Conservation (phyloP, 2,888 invertebrate species). For the Resseliella maxima region DNA sequence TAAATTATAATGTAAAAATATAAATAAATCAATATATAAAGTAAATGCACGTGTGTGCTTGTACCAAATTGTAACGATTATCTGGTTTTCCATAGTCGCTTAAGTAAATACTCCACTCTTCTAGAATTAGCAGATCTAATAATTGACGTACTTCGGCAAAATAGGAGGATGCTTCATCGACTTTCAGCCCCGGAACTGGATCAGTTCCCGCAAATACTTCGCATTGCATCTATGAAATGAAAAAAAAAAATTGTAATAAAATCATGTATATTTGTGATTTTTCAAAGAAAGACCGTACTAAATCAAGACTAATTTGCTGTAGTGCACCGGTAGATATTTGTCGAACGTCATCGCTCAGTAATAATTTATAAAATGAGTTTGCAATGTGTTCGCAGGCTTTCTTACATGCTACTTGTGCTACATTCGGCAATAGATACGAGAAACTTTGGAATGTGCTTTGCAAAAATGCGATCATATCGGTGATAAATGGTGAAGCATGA, state of each 20-base stretch:
- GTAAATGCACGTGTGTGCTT: too few relatives aligned
- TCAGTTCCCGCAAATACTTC: constrained; percentile 97
- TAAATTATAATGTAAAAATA: too few relatives aligned
- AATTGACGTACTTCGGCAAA: constrained; percentile 82
- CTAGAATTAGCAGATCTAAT: constrained; percentile 91
- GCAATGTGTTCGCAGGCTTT: constrained; percentile 91
- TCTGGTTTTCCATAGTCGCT: constrained; percentile 94
- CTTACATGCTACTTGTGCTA: constrained; percentile 83
- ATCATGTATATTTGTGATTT: neutral
- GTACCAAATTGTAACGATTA: constrained; percentile 93
- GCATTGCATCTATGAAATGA: constrained; percentile 78
- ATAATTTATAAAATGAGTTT: constrained; percentile 76
- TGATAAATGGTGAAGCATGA: constrained; percentile 91
- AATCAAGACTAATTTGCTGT: constrained; percentile 86
- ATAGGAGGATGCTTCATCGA: constrained; percentile 87
- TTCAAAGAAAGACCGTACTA: constrained; percentile 65
- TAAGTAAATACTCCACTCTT: constrained; percentile 98
- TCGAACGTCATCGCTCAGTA: constrained; percentile 80
- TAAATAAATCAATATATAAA: too few relatives aligned
- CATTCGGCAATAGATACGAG: constrained; percentile 86
- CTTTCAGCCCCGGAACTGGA: constrained; percentile 89
- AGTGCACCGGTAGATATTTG: constrained; percentile 93
- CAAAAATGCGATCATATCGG: constrained; percentile 93
- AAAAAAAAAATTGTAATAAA: neutral
- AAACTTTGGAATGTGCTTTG: constrained; percentile 94